Evolutionary conservation across 2,888 invertebrate genomes (phyloP).

Genomic region (Cosmorhoe ocellata): DNA sequence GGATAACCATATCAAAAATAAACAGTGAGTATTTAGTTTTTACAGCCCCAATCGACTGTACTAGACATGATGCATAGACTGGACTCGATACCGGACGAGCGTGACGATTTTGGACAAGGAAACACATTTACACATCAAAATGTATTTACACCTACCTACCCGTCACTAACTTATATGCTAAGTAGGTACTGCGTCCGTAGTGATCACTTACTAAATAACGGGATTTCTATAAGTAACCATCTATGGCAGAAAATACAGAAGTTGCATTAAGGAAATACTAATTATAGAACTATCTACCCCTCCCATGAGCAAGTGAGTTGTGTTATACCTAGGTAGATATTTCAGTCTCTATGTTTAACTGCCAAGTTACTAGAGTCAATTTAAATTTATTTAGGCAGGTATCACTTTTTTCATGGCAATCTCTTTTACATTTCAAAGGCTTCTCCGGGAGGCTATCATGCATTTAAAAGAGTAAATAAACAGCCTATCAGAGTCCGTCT

Average conservation of each 20-base stretch:
- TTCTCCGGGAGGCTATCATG: slow-evolving; percentile 8
- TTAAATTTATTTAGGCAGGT: slow-evolving; percentile 27
- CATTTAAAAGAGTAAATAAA: too few relatives aligned
- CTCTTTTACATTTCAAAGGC: slow-evolving; percentile 31
- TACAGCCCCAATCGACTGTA: slow-evolving; percentile 5
- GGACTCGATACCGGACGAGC: slow-evolving; percentile 48
- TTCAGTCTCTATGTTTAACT: slow-evolving; percentile 7
- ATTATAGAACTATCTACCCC: slow-evolving; percentile 21
- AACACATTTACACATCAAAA: slow-evolving; percentile 30
- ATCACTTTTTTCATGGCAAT: slow-evolving; percentile 15
- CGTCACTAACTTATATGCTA: neutral
- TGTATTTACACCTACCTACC: neutral
- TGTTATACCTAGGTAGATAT: slow-evolving; percentile 8
- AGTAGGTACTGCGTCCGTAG: neutral
- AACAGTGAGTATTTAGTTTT: too few relatives aligned
- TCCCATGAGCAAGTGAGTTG: slow-evolving; percentile 3
- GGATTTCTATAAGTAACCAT: neutral
- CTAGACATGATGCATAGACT: slow-evolving; percentile 37
- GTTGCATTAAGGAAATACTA: slow-evolving; percentile 21
- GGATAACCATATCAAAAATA: too few relatives aligned
- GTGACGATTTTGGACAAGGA: slow-evolving; percentile 52
- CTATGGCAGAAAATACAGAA: slow-evolving; percentile 12
- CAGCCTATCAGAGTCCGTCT: neutral
- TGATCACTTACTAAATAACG: slow-evolving; percentile 1
- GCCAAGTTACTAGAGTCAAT: slow-evolving; percentile 17